phyloP scores from a whole-genome alignment of 2,113 vertebrate species.

The Phocoena phocoena region DNA sequence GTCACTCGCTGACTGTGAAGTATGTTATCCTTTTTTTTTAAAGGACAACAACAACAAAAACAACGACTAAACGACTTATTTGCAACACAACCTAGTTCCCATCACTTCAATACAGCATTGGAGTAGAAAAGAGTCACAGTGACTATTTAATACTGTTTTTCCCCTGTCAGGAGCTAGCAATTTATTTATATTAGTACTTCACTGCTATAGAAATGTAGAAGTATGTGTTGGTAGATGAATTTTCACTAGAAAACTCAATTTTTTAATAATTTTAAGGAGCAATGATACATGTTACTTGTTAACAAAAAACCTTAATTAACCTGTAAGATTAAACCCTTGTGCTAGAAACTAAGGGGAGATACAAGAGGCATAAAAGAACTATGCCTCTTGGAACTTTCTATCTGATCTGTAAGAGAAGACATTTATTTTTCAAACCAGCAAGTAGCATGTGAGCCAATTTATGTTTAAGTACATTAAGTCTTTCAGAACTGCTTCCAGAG shows the following conservation, averaged over 20 bases:
- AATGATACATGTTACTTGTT: background rate
- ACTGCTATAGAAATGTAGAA: background rate
- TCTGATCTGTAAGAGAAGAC: background rate
- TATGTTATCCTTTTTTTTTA: background rate
- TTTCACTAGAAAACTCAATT: background rate
- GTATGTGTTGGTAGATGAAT: background rate
- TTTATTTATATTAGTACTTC: background rate
- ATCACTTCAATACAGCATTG: background rate
- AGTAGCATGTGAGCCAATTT: background rate
- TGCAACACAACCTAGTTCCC: background rate
- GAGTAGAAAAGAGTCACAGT: background rate
- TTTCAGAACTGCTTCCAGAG: constrained; percentile 17
- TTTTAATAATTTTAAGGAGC: constrained; percentile 10
- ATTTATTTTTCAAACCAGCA: background rate
- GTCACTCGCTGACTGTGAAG: background rate
- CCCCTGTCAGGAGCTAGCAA: background rate
- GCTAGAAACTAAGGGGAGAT: background rate
- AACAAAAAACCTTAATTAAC: background rate
- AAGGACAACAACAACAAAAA: background rate
- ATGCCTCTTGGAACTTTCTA: background rate
- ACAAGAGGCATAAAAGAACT: background rate
- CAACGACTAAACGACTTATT: background rate
- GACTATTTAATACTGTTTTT: constrained; percentile 23
- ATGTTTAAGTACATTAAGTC: background rate
- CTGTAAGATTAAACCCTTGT: background rate